These are phyloP conservation scores for Otis tarda DNA, from an alignment of 2,113 vertebrate species.

Conservation along the genomic window DNA sequence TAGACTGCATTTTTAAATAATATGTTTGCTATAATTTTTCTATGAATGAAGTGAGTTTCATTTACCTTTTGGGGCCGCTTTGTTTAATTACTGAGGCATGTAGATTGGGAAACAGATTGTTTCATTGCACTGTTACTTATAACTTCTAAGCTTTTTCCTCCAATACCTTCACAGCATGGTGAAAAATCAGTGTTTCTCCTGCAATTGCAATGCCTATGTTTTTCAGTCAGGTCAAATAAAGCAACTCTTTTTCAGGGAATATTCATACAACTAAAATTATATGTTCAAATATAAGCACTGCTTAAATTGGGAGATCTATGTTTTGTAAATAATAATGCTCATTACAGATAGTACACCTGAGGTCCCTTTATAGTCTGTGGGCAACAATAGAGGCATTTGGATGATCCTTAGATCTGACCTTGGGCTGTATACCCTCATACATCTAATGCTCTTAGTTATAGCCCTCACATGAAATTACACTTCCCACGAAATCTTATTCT, in stretches of 20 bases:
- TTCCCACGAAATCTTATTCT: background rate
- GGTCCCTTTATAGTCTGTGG: background rate
- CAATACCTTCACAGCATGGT: background rate
- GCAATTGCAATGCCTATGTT: background rate
- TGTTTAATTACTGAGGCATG: background rate
- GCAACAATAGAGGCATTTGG: background rate
- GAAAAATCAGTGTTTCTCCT: background rate
- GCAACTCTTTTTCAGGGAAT: background rate
- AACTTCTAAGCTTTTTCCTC: background rate
- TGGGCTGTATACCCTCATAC: background rate
- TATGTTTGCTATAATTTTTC: background rate
- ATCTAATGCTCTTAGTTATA: background rate
- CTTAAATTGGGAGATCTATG: background rate
- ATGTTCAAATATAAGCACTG: background rate
- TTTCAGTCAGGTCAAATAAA: background rate
- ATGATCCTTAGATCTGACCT: background rate
- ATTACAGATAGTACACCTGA: background rate
- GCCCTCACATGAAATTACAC: background rate
- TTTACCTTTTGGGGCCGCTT: background rate
- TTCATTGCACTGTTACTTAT: background rate
- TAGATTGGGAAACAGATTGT: no score
- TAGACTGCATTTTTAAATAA: background rate
- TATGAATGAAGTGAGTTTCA: background rate
- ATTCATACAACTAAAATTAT: background rate
- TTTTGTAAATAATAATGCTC: background rate